phyloP scores from a whole-genome alignment of 2,888 invertebrate genomes.

The Meteorus cinctellus region DNA sequence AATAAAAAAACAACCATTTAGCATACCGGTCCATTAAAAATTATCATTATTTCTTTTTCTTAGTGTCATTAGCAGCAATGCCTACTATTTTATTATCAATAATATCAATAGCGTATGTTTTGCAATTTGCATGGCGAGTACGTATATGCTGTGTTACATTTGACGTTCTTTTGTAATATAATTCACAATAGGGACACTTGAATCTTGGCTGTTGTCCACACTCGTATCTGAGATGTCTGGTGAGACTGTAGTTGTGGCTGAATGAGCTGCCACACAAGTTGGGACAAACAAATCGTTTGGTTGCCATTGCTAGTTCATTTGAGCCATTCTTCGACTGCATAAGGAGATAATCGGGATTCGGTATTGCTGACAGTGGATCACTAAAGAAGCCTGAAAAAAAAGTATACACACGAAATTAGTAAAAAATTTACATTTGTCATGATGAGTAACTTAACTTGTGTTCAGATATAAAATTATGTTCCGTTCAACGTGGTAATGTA shows the following conservation, averaged over 20 bases:
- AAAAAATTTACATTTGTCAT: not conserved
- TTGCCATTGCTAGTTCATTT: constrained; percentile 7
- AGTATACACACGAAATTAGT: not conserved
- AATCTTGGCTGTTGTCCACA: constrained; percentile 60
- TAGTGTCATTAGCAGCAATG: constrained; percentile 18
- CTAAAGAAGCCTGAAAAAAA: constrained; percentile 40
- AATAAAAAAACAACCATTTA: not conserved
- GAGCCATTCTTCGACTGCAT: constrained; percentile 16
- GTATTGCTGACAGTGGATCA: constrained; percentile 21
- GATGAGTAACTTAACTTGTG: not conserved
- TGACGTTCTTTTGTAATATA: constrained; percentile 58
- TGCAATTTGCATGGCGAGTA: constrained; percentile 51
- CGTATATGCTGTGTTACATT: constrained; percentile 62
- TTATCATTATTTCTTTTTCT: constrained; percentile 32
- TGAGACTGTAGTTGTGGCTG: constrained; percentile 47
- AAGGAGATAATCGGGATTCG: constrained; percentile 20
- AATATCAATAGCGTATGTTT: constrained; percentile 48
- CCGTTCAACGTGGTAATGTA: too few species aligned
- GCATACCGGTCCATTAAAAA: not conserved
- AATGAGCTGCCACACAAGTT: constrained; percentile 44
- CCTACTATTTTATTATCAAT: constrained; percentile 45
- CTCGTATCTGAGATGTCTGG: constrained; percentile 62
- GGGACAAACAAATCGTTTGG: constrained; percentile 39
- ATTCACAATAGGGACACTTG: constrained; percentile 67
- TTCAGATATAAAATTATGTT: not conserved